Evolutionary conservation across 2,888 invertebrate species (phyloP).

Genomic region (Apamea anceps): DNA sequence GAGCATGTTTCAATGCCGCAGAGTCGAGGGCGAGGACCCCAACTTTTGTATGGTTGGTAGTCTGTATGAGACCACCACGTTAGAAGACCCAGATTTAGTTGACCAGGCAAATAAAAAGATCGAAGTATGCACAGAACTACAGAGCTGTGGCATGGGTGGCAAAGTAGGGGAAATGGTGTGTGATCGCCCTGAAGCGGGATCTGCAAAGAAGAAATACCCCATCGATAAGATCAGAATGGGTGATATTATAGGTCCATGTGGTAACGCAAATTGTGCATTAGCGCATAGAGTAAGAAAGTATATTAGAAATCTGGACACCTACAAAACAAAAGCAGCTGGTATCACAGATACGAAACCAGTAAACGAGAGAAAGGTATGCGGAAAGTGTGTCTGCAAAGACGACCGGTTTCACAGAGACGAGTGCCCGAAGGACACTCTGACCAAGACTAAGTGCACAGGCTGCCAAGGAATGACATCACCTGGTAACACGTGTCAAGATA

Average conservation of each 20-base stretch:
- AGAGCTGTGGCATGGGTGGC: conserved; percentile 78
- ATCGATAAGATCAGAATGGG: conserved; percentile 86
- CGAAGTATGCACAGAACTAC: conserved; percentile 84
- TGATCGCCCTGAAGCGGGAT: conserved; percentile 62
- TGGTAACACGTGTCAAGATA: conserved; percentile 82
- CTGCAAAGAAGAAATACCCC: conserved; percentile 75
- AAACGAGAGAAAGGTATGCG: conserved; percentile 78
- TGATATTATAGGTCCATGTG: conserved; percentile 87
- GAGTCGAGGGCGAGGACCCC: conserved; percentile 83
- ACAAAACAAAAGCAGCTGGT: conserved; percentile 76
- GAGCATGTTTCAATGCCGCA: conserved; percentile 84
- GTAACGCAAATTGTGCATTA: conserved; percentile 83
- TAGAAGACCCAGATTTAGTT: conserved; percentile 83
- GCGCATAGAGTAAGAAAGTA: conserved; percentile 86
- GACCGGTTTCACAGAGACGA: conserved; percentile 83
- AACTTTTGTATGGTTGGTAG: conserved; percentile 87
- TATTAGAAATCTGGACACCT: conserved; percentile 82
- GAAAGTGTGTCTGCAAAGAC: conserved; percentile 83
- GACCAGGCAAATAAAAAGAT: conserved; percentile 77
- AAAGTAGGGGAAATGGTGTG: conserved; percentile 69
- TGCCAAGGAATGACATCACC: conserved; percentile 77
- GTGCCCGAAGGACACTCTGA: conserved; percentile 72
- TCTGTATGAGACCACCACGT: conserved; percentile 84
- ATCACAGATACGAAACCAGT: conserved; percentile 69
- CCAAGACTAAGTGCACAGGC: conserved; percentile 72